A percentile compares a stretch with the other conserved stretches of the same genome.
Conservation (phyloP, 1,140 invertebrate species). For the Myzus persicae region DNA sequence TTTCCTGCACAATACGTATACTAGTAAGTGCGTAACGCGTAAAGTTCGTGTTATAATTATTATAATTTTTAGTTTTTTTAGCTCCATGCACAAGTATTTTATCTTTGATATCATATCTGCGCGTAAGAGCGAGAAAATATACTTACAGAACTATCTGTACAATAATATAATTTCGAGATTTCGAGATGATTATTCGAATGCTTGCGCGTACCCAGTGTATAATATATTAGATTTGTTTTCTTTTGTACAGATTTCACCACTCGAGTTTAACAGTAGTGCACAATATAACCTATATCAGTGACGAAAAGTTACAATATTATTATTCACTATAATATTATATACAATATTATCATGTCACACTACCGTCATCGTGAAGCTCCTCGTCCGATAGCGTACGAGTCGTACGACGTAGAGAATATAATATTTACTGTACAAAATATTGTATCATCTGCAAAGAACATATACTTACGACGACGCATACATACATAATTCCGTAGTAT, state of each 20-base stretch:
- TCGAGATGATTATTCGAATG: not conserved
- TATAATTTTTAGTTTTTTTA: conserved; percentile 5
- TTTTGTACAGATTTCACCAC: not conserved
- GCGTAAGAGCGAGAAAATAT: not conserved
- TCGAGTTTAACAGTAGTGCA: not conserved
- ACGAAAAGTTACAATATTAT: not conserved
- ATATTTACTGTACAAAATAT: not conserved
- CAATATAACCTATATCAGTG: not conserved
- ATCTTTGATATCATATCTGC: not conserved
- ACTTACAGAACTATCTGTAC: not conserved
- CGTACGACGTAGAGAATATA: not conserved
- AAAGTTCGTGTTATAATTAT: not conserved
- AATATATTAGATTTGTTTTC: not conserved
- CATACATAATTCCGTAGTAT: not conserved
- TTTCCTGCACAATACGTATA: not conserved
- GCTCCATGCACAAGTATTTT: not conserved
- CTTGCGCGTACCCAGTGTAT: not conserved
- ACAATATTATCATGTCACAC: not conserved
- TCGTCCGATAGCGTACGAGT: no score
- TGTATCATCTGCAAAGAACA: not conserved
- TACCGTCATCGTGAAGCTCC: no score
- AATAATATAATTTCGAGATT: not conserved
- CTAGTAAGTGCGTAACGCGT: not conserved
- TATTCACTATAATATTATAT: not conserved
- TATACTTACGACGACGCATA: not conserved